Percentiles rank a stretch among this genome's conserved stretches.
These are phyloP conservation scores for Linnaemya vulpina DNA, from an alignment of 2,888 invertebrate species.

Conservation along the genomic window DNA sequence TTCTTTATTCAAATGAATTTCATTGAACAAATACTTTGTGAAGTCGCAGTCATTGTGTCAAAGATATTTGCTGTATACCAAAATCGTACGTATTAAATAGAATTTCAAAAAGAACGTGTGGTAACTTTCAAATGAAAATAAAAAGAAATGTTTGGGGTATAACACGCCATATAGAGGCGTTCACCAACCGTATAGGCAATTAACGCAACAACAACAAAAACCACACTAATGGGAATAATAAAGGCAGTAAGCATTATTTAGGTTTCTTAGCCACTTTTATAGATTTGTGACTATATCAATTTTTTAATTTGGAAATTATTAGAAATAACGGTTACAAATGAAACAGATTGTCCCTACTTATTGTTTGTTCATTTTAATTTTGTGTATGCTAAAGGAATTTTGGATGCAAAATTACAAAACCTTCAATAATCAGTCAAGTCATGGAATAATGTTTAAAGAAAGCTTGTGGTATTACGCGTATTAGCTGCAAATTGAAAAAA, in stretches of 20 bases:
- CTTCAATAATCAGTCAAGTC: no score
- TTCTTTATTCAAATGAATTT: neutral
- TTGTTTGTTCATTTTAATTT: neutral
- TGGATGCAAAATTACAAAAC: neutral
- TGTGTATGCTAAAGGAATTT: neutral
- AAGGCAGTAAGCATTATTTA: constrained; percentile 30
- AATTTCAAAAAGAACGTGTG: constrained; percentile 37
- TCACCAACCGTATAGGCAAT: constrained; percentile 53
- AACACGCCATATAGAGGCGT: constrained; percentile 61
- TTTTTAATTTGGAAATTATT: constrained; percentile 3
- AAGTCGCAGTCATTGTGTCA: constrained; percentile 26
- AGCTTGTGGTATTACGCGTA: no score
- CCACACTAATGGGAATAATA: neutral
- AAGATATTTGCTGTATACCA: neutral
- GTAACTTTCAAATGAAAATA: constrained; percentile 32
- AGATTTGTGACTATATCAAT: constrained; percentile 15
- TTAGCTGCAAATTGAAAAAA: no score
- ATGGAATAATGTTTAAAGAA: no score
- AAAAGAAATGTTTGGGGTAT: neutral
- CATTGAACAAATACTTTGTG: constrained; percentile 5
- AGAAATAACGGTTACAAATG: neutral
- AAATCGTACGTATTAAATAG: neutral
- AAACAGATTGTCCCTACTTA: neutral
- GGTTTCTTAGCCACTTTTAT: constrained; percentile 4
- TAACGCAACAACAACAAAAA: constrained; percentile 15